A percentile compares a stretch with the other conserved stretches of the same genome.
Conservation (phyloP, 2,888 invertebrate genomes). For the Conus canariensis region DNA sequence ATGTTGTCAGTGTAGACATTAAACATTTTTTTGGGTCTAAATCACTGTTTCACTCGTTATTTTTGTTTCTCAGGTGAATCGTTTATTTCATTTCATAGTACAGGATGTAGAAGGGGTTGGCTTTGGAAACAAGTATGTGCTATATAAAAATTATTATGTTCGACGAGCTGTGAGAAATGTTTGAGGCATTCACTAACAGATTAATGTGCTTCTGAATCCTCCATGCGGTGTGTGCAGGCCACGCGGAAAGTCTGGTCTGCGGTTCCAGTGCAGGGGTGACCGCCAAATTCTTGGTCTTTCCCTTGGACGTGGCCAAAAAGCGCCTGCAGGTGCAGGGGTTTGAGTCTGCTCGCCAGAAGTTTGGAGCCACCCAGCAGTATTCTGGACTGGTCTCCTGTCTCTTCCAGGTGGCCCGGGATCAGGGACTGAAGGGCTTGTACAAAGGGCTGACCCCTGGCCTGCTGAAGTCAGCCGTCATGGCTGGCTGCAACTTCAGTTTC, state of each 20-base stretch:
- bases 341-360: slow-evolving; percentile 70
- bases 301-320: slow-evolving; percentile 78
- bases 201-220: no score
- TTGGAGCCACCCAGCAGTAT: slow-evolving; percentile 72
- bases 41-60: no score
- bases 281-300: slow-evolving; percentile 75
- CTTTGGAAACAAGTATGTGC: no score
- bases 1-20: no score
- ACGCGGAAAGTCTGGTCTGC: slow-evolving; percentile 69
- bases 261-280: slow-evolving; percentile 75
- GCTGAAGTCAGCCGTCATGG: slow-evolving; percentile 90
- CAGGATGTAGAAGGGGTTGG: no score
- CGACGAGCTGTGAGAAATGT: no score
- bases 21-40: no score
- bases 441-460: slow-evolving; percentile 88
- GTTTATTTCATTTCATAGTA: no score
- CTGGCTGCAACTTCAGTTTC: slow-evolving; percentile 92
- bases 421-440: slow-evolving; percentile 75
- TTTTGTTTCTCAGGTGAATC: no score
- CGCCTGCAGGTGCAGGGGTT: slow-evolving; percentile 78
- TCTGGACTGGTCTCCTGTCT: slow-evolving; percentile 70
- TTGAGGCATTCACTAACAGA: no score
- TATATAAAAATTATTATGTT: no score
- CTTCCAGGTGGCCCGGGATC: slow-evolving; percentile 60
- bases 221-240: slow-evolving; percentile 31